Evolutionary conservation across 2,888 invertebrate genomes (phyloP), one percentile per base, ranked within the genome.

Genomic region (Acronicta alni): DNA sequence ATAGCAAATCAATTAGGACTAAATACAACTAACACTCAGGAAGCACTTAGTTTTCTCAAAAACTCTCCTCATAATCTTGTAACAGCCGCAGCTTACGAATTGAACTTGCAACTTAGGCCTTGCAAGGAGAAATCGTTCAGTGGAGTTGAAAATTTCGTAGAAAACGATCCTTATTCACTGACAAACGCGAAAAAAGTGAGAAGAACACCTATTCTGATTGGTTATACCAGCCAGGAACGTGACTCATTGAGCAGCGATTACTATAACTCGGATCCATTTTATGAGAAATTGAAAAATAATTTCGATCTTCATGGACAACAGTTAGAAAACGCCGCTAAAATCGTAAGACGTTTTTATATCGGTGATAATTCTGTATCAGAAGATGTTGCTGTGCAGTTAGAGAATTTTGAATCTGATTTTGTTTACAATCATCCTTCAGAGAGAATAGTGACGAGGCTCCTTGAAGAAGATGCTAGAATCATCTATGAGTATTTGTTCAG

Each of bases 41-140:
- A 88, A 75, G 93, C 93, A 16, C 67, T 94, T 14, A 67, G 70
- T 2, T 92, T 91, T 59, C 82, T 94, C 1, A 61, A 75, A 35
- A 74, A 67, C 18, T 74, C 85, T 18, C 82, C 90, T 14, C 87
- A 86, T 43, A 72, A 85, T 38, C 69, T 91, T 57, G 90, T 94
- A 1, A 83, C 87, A 20, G 87, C 74, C 6, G 92, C 93, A 20
- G 84, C 88, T 45, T 66, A 65, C 16, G 87, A 88, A 55, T 66
- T 91, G 46, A 75, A 84, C 20, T 75, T 93, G 42, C 67, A 81
- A 49, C 72, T 93, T 14, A 85, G 83, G 51, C 91, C 93, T 5
- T 94, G 93, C 56, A 89, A 80, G 57, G 94, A 94, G 77, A 86
- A 81, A 61, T 90, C 91, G 4, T 92, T 90, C 35, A 91, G 91